A percentile compares a stretch with the other conserved stretches of the same genome.
Evolutionary conservation across 2,888 invertebrate genomes (phyloP).

Genomic region (Ophioninae sp.): DNA sequence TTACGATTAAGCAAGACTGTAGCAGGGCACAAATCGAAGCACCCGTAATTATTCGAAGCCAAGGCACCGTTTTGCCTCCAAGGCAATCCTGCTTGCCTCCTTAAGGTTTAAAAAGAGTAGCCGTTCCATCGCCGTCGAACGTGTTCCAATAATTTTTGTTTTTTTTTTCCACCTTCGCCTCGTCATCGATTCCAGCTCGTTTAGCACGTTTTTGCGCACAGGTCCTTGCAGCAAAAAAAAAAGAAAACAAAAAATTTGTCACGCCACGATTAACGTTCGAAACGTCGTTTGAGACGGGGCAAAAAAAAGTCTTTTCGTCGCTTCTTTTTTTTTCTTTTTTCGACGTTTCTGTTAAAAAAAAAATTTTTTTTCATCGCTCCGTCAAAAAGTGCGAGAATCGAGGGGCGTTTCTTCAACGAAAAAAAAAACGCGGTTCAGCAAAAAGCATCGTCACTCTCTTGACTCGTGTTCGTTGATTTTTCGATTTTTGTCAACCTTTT

Average conservation of each 20-base stretch:
- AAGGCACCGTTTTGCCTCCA: neutral
- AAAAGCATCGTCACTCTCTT: neutral
- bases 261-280: neutral
- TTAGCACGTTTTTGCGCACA: neutral
- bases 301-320: neutral
- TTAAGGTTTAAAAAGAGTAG: neutral
- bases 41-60: neutral
- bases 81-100: neutral
- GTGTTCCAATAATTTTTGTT: constrained; percentile 5
- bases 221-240: neutral
- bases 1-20: neutral
- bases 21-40: neutral
- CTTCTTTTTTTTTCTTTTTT: neutral
- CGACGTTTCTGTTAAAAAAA: too few relatives aligned
- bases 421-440: neutral
- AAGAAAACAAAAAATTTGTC: neutral
- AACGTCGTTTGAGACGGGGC: neutral
- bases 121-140: neutral
- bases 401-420: neutral
- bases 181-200: neutral
- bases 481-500: neutral
- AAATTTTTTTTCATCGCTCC: neutral
- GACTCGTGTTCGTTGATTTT: neutral
- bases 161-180: neutral
- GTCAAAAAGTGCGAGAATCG: neutral